Conservation (phyloP, 2,888 invertebrate species). For the Lithophane ornitopus region DNA sequence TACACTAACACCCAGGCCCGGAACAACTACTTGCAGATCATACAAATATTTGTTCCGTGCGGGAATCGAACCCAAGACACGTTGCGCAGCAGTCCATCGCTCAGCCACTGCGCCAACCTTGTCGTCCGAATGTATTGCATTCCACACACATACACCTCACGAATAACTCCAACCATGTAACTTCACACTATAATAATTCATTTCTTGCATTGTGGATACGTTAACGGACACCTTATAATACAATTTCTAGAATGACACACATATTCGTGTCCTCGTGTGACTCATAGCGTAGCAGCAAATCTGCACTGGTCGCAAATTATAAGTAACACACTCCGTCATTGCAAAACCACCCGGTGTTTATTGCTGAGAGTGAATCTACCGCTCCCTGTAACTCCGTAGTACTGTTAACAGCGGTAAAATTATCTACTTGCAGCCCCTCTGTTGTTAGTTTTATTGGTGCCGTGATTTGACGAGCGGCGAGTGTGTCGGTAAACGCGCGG, state of each 20-base stretch:
- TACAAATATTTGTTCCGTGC: too few species aligned
- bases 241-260: background rate
- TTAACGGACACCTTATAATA: background rate
- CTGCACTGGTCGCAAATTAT: background rate
- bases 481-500: background rate
- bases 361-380: background rate
- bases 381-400: too few species aligned
- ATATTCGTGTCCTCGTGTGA: background rate
- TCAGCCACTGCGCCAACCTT: too few species aligned
- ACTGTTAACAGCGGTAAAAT: background rate
- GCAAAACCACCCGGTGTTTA: background rate
- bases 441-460: conserved; percentile 16
- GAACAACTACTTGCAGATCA: too few species aligned
- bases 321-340: background rate
- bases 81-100: too few species aligned
- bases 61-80: too few species aligned
- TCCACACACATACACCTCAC: background rate
- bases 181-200: background rate
- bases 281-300: background rate
- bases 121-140: too few species aligned
- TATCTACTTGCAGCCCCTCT: background rate
- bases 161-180: background rate
- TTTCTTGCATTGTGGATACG: background rate
- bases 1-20: too few species aligned
- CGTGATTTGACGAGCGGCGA: conserved; percentile 13